Evolutionary conservation across 2,797 vertebrate species (phyloP), one percentile per base, ranked within the genome.

Genomic region (Pipistrellus pygmaeus): DNA sequence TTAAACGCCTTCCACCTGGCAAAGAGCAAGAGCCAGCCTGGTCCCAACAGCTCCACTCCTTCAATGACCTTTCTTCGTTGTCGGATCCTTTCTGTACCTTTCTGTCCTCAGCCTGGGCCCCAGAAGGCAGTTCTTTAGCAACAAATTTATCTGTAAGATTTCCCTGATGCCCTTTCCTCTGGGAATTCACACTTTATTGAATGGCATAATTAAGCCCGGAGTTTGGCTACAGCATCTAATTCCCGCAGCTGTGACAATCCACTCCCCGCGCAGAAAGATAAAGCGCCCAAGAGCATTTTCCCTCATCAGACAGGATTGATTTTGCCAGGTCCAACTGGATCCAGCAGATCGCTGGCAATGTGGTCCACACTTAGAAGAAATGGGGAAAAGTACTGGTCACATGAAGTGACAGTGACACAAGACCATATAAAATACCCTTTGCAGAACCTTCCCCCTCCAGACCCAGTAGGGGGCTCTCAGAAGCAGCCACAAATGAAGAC

Each of bases 181-280:
- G 94, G 96, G 97, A 96, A 93, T 93, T 91, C 82, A 57, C 60
- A 48, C 92, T 96, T 96, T 68, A 88, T 93, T 66, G 48, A 97
- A 96, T 81, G 35, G 96, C 88, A 60, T 94, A 97, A 97, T 96
- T 95, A 96, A 32, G 82, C 94, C 96, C 95, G 91, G 94, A 86
- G 97, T 91, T 44, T 73, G 92, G 82, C 96, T 92, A 93, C 96
- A 66, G 88, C 55, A 95, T 92, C 95, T 73, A 95, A 95, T 82
- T 97, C 95, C 91, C 95, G 83, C 72, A 25, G 73, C 93, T 68
- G 68, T 8, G 53, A 55, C 14, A 48, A 86, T 57, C 17, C 6
- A 35, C 51, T 66, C 27, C 75, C 88, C 71, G 81, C 15, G 12
- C 14, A 25, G 32, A 51, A 88, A 64, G 21, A 71, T 23, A n/a